These are phyloP conservation scores for Agrotis segetum DNA, from an alignment of 2,888 invertebrate genomes.

Conservation along the genomic window DNA sequence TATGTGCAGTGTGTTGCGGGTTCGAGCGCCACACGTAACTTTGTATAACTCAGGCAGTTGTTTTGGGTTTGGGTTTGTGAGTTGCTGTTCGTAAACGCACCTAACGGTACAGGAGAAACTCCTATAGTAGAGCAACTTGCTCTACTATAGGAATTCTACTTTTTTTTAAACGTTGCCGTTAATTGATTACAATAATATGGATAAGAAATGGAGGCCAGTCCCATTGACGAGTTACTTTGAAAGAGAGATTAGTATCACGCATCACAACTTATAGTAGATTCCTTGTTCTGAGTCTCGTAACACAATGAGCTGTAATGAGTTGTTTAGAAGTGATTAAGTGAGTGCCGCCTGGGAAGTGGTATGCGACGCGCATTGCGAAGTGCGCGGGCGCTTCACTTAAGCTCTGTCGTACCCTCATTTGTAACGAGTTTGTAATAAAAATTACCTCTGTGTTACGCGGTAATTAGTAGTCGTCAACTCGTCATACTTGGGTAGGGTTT, in stretches of 20 bases:
- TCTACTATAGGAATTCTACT: no score
- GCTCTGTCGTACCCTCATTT: slow-evolving; percentile 46
- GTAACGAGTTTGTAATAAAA: slow-evolving; percentile 55
- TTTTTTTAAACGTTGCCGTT: no score
- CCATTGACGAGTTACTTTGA: slow-evolving; percentile 39
- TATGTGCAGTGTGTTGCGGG: no score
- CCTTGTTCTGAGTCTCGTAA: slow-evolving; percentile 55
- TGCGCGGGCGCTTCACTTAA: slow-evolving; percentile 3
- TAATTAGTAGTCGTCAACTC: slow-evolving; percentile 31
- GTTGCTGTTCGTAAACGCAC: no score
- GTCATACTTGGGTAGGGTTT: slow-evolving; percentile 21
- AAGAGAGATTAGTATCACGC: slow-evolving; percentile 40
- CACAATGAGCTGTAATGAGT: slow-evolving; percentile 58
- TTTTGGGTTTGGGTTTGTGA: no score
- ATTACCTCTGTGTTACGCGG: slow-evolving; percentile 29
- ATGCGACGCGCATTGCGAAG: slow-evolving; percentile 54
- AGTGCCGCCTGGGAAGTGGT: slow-evolving; percentile 58
- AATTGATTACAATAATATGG: slow-evolving; percentile 8
- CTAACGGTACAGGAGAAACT: no score
- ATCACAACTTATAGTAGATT: slow-evolving; percentile 31
- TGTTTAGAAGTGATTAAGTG: slow-evolving; percentile 56
- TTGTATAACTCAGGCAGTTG: no score
- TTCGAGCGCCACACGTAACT: no score
- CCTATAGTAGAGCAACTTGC: no score
- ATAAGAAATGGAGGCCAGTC: slow-evolving; percentile 17